Percentiles rank a stretch among this genome's conserved stretches.
Evolutionary conservation across 1,140 invertebrate genomes (phyloP).

Genomic region (Aphelenchoides fujianensis): DNA sequence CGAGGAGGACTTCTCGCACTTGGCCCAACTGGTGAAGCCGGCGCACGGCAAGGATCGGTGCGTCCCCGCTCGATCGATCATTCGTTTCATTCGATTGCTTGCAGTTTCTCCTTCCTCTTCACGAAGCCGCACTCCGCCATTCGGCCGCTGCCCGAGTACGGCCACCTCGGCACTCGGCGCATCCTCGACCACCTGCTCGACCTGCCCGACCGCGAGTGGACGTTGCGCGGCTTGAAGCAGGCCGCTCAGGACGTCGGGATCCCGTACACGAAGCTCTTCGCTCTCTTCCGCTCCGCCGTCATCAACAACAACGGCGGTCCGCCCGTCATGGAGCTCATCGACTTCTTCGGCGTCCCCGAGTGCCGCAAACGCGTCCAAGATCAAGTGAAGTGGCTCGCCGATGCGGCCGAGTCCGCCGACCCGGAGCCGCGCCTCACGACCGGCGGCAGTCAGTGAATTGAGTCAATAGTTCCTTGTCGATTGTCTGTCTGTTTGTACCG

Average conservation of each 20-base stretch:
- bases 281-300: conserved; percentile 40
- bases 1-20: conserved; percentile 48
- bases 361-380: too few species aligned
- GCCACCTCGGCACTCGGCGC: neutral
- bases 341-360: conserved; percentile 49
- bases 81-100: neutral
- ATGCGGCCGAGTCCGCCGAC: too few species aligned
- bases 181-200: conserved; percentile 23
- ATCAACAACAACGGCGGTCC: conserved; percentile 48
- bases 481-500: too few species aligned
- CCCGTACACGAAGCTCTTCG: conserved; percentile 31
- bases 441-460: too few species aligned
- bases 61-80: neutral
- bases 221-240: conserved; percentile 19
- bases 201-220: conserved; percentile 9
- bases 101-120: conserved; percentile 27
- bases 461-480: too few species aligned
- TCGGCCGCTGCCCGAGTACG: neutral
- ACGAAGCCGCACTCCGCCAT: conserved; percentile 12
- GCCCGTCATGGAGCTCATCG: conserved; percentile 41
- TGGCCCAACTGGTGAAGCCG: conserved; percentile 33
- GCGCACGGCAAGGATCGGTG: neutral
- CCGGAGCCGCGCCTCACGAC: too few species aligned
- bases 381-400: too few species aligned
- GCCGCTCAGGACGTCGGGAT: conserved; percentile 23